phyloP scores from a whole-genome alignment of 2,888 invertebrate genomes.

The Toxonevra muliebris region DNA sequence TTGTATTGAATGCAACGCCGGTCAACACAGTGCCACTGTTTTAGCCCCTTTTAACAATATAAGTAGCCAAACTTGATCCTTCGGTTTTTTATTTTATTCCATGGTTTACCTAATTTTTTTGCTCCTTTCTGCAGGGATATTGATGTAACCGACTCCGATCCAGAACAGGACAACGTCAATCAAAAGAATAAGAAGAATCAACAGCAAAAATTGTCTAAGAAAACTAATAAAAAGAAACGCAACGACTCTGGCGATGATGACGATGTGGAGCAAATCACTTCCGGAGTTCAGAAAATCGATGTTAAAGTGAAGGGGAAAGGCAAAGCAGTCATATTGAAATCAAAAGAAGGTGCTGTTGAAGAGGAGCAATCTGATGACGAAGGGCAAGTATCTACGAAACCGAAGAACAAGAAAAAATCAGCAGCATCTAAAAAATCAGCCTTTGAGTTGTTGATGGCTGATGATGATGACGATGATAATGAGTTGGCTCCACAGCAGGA shows the following conservation, averaged over 20 bases:
- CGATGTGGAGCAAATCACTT: constrained; percentile 56
- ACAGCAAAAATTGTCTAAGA: constrained; percentile 59
- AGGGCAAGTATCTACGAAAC: constrained; percentile 51
- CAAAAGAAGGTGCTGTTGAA: constrained; percentile 59
- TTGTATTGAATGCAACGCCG: background rate
- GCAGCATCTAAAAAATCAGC: constrained; percentile 67
- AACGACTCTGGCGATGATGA: constrained; percentile 65
- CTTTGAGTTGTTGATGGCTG: constrained; percentile 76
- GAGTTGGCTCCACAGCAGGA: constrained; percentile 39
- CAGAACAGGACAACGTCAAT: constrained; percentile 50
- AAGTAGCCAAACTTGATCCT: background rate
- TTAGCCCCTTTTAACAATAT: background rate
- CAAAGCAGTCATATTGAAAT: constrained; percentile 39
- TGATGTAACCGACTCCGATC: constrained; percentile 58
- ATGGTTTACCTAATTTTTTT: no score
- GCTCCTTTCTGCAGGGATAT: constrained; percentile 69
- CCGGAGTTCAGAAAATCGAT: constrained; percentile 70
- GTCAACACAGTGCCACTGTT: no score
- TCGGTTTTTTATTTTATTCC: no score
- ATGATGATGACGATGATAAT: constrained; percentile 67
- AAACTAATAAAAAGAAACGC: constrained; percentile 52
- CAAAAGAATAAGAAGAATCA: constrained; percentile 65
- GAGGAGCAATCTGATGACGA: constrained; percentile 66
- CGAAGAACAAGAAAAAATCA: constrained; percentile 55
- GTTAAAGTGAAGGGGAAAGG: constrained; percentile 67